Evolutionary conservation across 2,113 vertebrate genomes (phyloP), one percentile per base, ranked within the genome.

Genomic region (Verasper variegatus): DNA sequence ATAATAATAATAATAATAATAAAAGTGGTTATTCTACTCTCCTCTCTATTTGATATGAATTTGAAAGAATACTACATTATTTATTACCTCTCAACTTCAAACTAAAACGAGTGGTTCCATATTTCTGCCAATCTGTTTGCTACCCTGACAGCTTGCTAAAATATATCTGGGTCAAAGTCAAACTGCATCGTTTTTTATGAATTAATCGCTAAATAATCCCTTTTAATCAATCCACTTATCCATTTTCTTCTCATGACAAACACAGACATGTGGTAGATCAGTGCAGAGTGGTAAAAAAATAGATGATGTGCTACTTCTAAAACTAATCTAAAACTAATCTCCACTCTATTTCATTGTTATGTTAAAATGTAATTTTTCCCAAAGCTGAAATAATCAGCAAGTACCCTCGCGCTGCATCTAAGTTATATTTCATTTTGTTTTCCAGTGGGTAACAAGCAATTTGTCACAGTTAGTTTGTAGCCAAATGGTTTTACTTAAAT

Each of bases 201-300:
- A 86, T 82, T 73, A 79, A 78, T 86, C 58, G 82, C 68, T 17
- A 70, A 76, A 73, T 58, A 78, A 78, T 78, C 75, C 47, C 35
- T 79, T 83, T 82, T 57, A 83, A 82, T 85, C 60, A 85, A 74
- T 80, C 62, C 62, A 73, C 54, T 73, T 59, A 78, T 73, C 67
- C 47, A 54, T 82, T 69, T 73, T 62, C 51, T 60, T 54, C 26
- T 67, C 66, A 10, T 59, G 66, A 78, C 60, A 76, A 76, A 82
- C 27, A 68, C 67, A 17, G 23, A 4, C 54, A 62, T 84, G 52
- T 59, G 54, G 58, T 68, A 57, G 3, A 87, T 9, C 40, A 24
- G 10, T 56, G 55, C 47, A 56, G 14, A 58, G 42, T 13, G 35
- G 55, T 20, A 1, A 35, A 66, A 66, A 63, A 67, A 58, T 17